Evolutionary conservation across 2,113 vertebrate species (phyloP), one percentile per base, ranked within the genome.

Genomic region (Dromas ardeola): DNA sequence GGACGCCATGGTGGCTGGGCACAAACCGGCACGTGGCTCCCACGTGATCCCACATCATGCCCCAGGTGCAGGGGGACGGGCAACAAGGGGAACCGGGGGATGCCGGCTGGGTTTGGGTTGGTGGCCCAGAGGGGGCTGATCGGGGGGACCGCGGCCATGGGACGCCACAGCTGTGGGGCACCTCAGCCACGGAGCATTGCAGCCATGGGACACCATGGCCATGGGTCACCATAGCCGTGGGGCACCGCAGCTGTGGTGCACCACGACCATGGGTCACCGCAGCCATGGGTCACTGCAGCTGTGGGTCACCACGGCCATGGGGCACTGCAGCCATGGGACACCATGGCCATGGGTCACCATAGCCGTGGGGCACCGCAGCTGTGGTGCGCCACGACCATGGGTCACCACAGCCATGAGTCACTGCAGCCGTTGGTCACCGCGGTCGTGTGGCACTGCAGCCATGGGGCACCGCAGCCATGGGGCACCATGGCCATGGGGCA

Each of bases 11-110:
- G 45, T 1, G 18, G 26, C 22, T 49, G 78, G 30, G 77, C 26
- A 20, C 8, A 9, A 29, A 29, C 15, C 0, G 1, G 2, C 53
- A 9, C 2, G 1, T 26, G 82, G 66, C 34, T 62, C 25, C 69
- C 0, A 0, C 1, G 4, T 6, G 5, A 11, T 27, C 59, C 65
- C 78, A 27, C 34, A 0, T 1, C 13, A 2, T 2, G 81, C 20
- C 3, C 22, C 1, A 18, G 55, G 27, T 4, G 1, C 11, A 11
- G 13, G 34, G 18, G 10, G 19, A 12, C 0, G 0, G 84, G 52
- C 8, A 9, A 79, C 11, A 1, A 0, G 3, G 50, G 53, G 84
- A 49, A n/a, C 7, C 1, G 32, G 19, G 49, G 15, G 8, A 5
- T 3, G n/a, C 5, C 5, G 20, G 43, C 29, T 16, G 30, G 10